These are phyloP conservation scores for Poecilus cupreus DNA, from an alignment of 2,888 invertebrate genomes.

Conservation along the genomic window DNA sequence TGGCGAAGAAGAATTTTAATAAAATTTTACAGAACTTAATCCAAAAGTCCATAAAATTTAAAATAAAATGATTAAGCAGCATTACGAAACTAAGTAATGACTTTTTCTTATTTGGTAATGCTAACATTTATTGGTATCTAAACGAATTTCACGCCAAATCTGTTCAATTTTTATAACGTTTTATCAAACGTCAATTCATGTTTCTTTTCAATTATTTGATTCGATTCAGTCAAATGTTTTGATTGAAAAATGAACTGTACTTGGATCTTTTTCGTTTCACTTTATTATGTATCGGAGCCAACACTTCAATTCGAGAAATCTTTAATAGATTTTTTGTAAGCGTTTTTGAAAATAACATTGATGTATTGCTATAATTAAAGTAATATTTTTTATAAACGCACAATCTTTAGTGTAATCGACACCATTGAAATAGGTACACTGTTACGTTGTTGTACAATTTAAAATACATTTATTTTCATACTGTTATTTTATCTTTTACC, in stretches of 20 bases:
- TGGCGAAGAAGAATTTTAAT: too few relatives aligned
- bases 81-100: neutral
- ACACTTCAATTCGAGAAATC: conserved; percentile 4
- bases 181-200: conserved; percentile 36
- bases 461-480: too few relatives aligned
- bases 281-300: conserved; percentile 6
- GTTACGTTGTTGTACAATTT: too few relatives aligned
- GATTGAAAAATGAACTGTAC: conserved; percentile 43
- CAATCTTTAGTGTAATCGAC: too few relatives aligned
- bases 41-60: neutral
- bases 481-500: too few relatives aligned
- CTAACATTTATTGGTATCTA: conserved; percentile 13
- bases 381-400: neutral
- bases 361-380: conserved; percentile 8
- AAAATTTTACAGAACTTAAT: too few relatives aligned
- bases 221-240: conserved; percentile 44
- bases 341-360: neutral
- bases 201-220: conserved; percentile 38
- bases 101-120: neutral
- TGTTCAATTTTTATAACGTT: conserved; percentile 3
- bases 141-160: conserved; percentile 29
- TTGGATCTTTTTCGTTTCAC: neutral
- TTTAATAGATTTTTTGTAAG: conserved; percentile 23
- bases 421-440: too few relatives aligned
- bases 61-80: neutral